Conservation (phyloP, 2,888 invertebrate genomes). For the Agapetus fuscipes region DNA sequence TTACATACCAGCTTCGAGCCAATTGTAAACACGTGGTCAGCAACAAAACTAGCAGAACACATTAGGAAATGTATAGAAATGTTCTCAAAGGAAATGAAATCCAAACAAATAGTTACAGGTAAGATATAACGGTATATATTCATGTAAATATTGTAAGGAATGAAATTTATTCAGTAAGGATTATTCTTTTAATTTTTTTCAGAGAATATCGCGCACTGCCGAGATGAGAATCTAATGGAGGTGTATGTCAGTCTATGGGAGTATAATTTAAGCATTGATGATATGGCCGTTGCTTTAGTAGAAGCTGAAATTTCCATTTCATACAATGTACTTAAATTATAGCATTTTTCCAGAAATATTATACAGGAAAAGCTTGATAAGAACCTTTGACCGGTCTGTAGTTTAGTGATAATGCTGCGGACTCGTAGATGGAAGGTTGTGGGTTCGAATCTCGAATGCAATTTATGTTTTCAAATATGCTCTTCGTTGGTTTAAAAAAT, state of each 20-base stretch:
- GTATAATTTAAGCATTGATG: constrained; percentile 6
- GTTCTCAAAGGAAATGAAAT: constrained; percentile 25
- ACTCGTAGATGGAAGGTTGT: no score
- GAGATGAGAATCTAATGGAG: constrained; percentile 35
- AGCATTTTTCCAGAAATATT: no score
- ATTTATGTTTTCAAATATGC: no score
- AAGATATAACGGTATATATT: no score
- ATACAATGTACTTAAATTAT: no score
- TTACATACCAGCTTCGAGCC: constrained; percentile 24
- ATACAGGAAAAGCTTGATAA: no score
- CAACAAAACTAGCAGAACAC: constrained; percentile 26
- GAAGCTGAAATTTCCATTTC: constrained; percentile 10
- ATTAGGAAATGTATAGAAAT: constrained; percentile 23
- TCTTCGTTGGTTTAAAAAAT: no score
- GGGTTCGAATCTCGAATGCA: no score
- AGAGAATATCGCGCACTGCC: constrained; percentile 42
- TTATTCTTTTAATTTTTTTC: constrained; percentile 26
- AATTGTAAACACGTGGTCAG: constrained; percentile 29
- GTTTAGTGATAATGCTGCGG: no score
- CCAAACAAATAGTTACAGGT: constrained; percentile 27
- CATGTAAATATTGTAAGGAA: no score
- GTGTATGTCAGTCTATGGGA: constrained; percentile 38
- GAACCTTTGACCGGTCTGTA: no score
- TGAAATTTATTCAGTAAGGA: not conserved
- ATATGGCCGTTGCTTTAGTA: constrained; percentile 2